A percentile compares a stretch with the other conserved stretches of the same genome.
phyloP scores from a whole-genome alignment of 2,888 invertebrate genomes.

The Ecliptopera silaceata region DNA sequence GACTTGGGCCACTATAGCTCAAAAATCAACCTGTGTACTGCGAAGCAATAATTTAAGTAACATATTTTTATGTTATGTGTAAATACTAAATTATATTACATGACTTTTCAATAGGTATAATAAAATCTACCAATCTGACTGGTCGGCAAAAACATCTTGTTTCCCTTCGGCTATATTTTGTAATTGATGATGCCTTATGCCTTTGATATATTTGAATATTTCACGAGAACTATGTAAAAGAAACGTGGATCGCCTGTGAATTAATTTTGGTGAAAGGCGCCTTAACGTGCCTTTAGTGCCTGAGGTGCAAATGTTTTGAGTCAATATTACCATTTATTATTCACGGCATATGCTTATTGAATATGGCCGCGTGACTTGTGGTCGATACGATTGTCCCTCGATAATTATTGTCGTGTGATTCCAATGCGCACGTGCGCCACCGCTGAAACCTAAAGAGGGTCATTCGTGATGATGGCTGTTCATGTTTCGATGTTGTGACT shows the following conservation, averaged over 20 bases:
- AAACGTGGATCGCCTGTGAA: constrained; percentile 8
- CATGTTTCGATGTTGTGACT: constrained; percentile 38
- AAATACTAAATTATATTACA: no score
- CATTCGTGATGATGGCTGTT: constrained; percentile 62
- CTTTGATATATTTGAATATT: constrained; percentile 2
- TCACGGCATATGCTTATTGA: constrained; percentile 61
- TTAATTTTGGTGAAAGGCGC: constrained; percentile 22
- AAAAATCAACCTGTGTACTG: no score
- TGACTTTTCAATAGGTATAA: no score
- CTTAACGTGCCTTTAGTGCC: constrained; percentile 22
- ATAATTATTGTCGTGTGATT: constrained; percentile 71
- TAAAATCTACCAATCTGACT: no score
- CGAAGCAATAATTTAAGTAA: no score
- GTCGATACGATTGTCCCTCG: constrained; percentile 69
- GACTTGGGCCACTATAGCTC: no score
- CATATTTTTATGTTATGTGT: no score
- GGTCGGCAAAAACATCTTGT: no score
- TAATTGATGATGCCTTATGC: no score
- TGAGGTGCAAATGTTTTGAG: constrained; percentile 36
- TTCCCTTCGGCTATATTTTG: no score
- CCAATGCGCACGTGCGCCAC: constrained; percentile 64
- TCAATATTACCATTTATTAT: constrained; percentile 63
- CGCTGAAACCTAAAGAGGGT: constrained; percentile 65
- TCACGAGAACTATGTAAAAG: constrained; percentile 3
- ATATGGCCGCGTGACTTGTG: constrained; percentile 67